These are phyloP conservation scores for Stenolophus ochropezus DNA, from an alignment of 2,888 invertebrate species.

Conservation along the genomic window DNA sequence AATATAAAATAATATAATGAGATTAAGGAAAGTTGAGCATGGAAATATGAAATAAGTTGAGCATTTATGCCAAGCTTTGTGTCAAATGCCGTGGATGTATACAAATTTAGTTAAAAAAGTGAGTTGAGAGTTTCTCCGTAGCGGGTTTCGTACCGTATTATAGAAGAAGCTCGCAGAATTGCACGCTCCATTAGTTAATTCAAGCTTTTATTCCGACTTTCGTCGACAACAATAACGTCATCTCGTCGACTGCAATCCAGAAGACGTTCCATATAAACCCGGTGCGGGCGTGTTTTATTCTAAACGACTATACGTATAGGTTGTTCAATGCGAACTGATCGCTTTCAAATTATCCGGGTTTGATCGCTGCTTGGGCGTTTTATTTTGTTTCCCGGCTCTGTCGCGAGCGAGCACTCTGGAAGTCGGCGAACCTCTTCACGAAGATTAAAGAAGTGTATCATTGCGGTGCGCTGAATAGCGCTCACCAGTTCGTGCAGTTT, in stretches of 20 bases:
- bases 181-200: constrained; percentile 33
- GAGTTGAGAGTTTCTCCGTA: background rate
- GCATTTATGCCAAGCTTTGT: background rate
- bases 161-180: background rate
- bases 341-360: constrained; percentile 51
- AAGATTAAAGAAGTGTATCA: constrained; percentile 49
- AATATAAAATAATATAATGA: background rate
- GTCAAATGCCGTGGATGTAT: background rate
- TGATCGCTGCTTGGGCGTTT: constrained; percentile 27
- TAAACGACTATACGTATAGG: constrained; percentile 31
- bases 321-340: constrained; percentile 47
- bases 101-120: background rate
- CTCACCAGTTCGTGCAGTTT: constrained; percentile 38
- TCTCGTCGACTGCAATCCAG: constrained; percentile 35
- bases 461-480: constrained; percentile 31
- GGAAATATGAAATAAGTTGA: background rate
- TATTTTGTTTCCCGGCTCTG: constrained; percentile 25
- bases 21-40: background rate
- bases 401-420: background rate
- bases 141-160: background rate
- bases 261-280: constrained; percentile 30
- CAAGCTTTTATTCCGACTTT: constrained; percentile 36
- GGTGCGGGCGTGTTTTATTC: constrained; percentile 24
- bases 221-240: constrained; percentile 29
- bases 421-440: constrained; percentile 12